phyloP scores from a whole-genome alignment of 2,113 vertebrate genomes.

The Hystrix brachyura region DNA sequence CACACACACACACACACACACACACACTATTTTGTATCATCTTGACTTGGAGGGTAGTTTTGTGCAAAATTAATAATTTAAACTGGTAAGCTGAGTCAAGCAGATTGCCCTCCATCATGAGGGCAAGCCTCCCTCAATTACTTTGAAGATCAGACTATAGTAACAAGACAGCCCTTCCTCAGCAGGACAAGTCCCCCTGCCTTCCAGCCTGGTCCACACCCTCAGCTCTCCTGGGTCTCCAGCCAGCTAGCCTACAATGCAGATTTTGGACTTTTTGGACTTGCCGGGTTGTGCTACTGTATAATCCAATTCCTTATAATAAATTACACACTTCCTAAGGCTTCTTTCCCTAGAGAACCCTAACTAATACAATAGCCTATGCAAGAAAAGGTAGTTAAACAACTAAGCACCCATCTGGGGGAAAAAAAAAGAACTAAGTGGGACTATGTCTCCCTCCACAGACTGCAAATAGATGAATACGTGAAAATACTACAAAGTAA shows the following conservation, averaged over 20 bases:
- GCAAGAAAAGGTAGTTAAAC: not conserved
- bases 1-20: not conserved
- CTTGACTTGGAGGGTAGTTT: not conserved
- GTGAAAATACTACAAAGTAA: not conserved
- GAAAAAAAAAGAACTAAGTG: not conserved
- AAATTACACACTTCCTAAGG: not conserved
- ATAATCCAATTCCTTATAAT: not conserved
- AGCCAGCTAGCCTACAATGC: not conserved
- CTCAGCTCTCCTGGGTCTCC: rapidly evolving
- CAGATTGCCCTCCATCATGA: not conserved
- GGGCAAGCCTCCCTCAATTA: not conserved
- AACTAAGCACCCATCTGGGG: not conserved
- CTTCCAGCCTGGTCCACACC: no score
- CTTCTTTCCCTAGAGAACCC: not conserved
- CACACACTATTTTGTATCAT: not conserved
- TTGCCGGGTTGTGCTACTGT: not conserved
- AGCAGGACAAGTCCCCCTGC: not conserved
- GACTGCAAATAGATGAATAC: not conserved
- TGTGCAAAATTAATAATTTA: not conserved
- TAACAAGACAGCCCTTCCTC: not conserved
- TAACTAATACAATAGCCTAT: not conserved
- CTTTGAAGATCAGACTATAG: not conserved
- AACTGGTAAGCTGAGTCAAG: not conserved
- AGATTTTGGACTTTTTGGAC: no score
- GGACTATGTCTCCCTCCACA: not conserved